These are phyloP conservation scores for Ctenopoma multispine DNA, from an alignment of 2,797 vertebrate genomes.

Conservation along the genomic window DNA sequence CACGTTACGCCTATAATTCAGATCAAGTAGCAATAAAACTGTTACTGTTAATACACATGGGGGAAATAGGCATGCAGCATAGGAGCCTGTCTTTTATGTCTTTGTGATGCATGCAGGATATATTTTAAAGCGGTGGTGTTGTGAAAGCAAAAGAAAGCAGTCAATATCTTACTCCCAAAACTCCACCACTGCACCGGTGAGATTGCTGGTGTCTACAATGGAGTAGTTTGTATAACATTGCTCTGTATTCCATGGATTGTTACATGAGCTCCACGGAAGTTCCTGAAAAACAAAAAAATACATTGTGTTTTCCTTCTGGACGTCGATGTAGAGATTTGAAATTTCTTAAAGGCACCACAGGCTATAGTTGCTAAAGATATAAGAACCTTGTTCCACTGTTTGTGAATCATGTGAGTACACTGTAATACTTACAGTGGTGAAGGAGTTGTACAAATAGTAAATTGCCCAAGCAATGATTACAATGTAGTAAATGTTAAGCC, in stretches of 20 bases:
- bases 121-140: slow-evolving; percentile 48
- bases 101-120: slow-evolving; percentile 56
- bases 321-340: not conserved
- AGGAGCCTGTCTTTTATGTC: slow-evolving; percentile 50
- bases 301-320: slow-evolving; percentile 3
- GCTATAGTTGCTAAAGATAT: slow-evolving; percentile 1
- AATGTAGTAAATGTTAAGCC: slow-evolving; percentile 99
- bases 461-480: slow-evolving; percentile 99
- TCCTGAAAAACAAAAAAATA: slow-evolving; percentile 81
- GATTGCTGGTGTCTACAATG: slow-evolving; percentile 91
- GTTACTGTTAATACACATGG: slow-evolving; percentile 47
- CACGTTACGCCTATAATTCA: slow-evolving; percentile 92
- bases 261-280: slow-evolving; percentile 96
- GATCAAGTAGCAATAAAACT: slow-evolving; percentile 66
- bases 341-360: slow-evolving; percentile 16
- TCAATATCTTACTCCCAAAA: slow-evolving; percentile 96
- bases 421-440: slow-evolving; percentile 90
- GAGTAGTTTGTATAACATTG: slow-evolving; percentile 97
- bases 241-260: slow-evolving; percentile 97
- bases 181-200: slow-evolving; percentile 95
- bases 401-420: slow-evolving; percentile 8
- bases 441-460: slow-evolving; percentile 98
- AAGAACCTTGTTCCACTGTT: slow-evolving; percentile 34
- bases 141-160: slow-evolving; percentile 41
- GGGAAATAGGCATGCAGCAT: slow-evolving; percentile 50